Evolutionary conservation across 2,113 vertebrate species (phyloP), one percentile per base, ranked within the genome.

Genomic region (Myotis brandtii): DNA sequence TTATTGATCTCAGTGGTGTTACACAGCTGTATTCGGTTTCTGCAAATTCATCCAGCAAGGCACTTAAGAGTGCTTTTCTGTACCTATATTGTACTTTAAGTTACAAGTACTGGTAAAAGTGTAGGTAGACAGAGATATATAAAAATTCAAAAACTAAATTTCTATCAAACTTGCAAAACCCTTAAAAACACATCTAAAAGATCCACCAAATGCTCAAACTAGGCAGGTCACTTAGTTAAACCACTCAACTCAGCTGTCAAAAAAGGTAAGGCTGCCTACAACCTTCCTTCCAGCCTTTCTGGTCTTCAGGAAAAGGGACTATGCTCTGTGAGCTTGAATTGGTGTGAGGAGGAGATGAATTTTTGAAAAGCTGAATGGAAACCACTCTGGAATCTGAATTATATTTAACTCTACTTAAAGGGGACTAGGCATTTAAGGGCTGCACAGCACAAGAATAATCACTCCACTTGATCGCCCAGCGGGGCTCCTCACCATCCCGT

Each of bases 81-180:
- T 13, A 21, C 10, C 9, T 5, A 52, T 30, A 20, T 21, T 17
- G 52, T 7, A 59, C 18, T 30, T 32, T 66, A 89, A 37, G 17
- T 56, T 69, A 84, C 84, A 76, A 50, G 70, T 46, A 46, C 46
- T 46, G 46, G 10, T 6, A 40, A 82, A 80, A 92, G 37, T 8
- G 9, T 4, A 86, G 37, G n/a, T 25, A 66, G 23, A 16, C 3
- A 69, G 50, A 77, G 14, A 70, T 62, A 70, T 7, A 21, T n/a
- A 77, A 34, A 59, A n/a, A 73, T 92, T 77, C 75, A 83, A 94
- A 94, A 91, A 16, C 52, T 91, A 69, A 43, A 46, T 87, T 93
- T 56, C 70, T 46, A 52, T 82, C 86, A 82, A 82, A 72, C 43
- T 85, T 70, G 23, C 30, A 87, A 88, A 84, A 92, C 67, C 66